Evolutionary conservation across 2,888 invertebrate genomes (phyloP), one percentile per base, ranked within the genome.

Genomic region (Clanis bilineata): DNA sequence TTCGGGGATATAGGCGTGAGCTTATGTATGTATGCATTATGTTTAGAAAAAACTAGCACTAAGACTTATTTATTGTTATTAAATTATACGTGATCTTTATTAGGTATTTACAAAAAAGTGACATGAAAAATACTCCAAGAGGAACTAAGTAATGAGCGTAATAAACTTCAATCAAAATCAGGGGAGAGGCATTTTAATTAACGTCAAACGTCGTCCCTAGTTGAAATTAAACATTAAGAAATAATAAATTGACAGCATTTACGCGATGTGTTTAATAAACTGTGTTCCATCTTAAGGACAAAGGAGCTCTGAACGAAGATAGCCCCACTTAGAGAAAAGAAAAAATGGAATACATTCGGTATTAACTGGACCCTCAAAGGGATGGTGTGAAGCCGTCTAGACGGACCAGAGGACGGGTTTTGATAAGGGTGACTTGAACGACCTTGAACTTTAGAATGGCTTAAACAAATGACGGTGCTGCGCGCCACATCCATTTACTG

Each of bases 381-480:
- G 88, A 88, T 86, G 80, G 90, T 90, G 90, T 83, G 86, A 86
- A 84, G 73, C 79, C 85, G 91, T 91, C 91, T 91, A 91, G 91
- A 91, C 91, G 88, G 83, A 82, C 88, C 86, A 81, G 85, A 85
- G 85, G 86, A 85, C 86, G 85, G 83, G 80, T 80, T 83, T 83
- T 90, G 90, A 88, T 89, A 87, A 89, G 89, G 90, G 89, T 88
- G 83, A 84, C 82, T 83, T 80, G 77, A 82, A 73, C 83, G 87
- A 79, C 91, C 91, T 90, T 92, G 91, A 91, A 89, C 91, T 88
- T 84, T 80, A 77, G 72, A 83, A 83, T 80, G 80, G 82, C 86
- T 88, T 87, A 87, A 89, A 88, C 89, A 88, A 90, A 90, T 87
- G 86, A 88, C 80, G 74, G 79, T 76, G 76, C 80, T 78, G 79